Base-by-base conservation (phyloP, 2,113 vertebrate genomes). In the Hypocryptadius cinnamomeus region DNA sequence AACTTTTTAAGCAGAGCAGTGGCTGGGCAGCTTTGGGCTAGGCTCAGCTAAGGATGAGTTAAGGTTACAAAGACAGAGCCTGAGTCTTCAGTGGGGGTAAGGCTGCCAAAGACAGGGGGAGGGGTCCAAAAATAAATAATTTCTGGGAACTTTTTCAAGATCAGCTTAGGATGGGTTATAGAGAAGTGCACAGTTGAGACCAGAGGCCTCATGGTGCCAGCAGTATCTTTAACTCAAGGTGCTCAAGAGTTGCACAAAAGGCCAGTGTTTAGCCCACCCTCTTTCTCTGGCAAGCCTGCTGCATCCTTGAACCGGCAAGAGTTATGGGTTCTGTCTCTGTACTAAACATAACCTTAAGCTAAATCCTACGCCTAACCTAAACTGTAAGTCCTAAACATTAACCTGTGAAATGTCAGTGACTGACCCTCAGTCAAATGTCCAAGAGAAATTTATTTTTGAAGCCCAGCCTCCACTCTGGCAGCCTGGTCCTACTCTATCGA, bases 101-200 rank as follows among this genome's bases (percentile, higher is more conserved):
- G 7, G n/a, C 10, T 66, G 37, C 9, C 19, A 51, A 51, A 82
- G 5, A 4, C 6, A 65, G 15, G 9, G 31, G 16, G 40, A 2
- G 8, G 6, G 0, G 4, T 3, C 22, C 9, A 40, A 59, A 89
- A 69, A 8, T 3, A 15, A 10, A 69, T 50, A 14, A n/a, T 42
- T 69, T 42, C 27, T 31, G 37, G 27, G 27, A 70, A 20, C 9
- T 27, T 45, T 77, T 48, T 74, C 17, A 44, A 42, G 22, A 33
- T 10, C 11, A 56, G 10, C 28, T 35, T 35, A 0, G 0, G 37
- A 15, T 53, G n/a, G 12, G 13, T 33, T 91, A n/a, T 2, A 4
- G 35, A 65, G 10, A 28, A 57, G 18, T 25, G 21, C 30, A 71
- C n/a, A 83, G 31, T 2, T 61, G 31, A 71, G 37, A 86, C 30